These are phyloP conservation scores for Drosophila kokeensis DNA, from an alignment of 2,888 invertebrate species.

Conservation along the genomic window DNA sequence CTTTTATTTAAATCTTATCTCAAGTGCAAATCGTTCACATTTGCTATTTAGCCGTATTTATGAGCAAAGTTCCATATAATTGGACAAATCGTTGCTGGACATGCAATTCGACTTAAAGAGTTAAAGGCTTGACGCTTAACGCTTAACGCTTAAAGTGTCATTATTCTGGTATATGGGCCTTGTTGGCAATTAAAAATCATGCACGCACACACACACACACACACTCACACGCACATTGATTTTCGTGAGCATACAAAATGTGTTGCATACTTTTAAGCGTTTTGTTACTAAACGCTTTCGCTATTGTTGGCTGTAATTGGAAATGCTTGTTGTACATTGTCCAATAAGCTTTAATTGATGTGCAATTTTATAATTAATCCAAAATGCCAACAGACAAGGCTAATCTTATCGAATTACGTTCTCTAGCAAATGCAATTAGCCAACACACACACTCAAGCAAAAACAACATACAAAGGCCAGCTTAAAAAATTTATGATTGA, in stretches of 20 bases:
- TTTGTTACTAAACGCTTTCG: conserved; percentile 12
- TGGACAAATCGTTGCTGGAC: conserved; percentile 72
- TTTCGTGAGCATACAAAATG: background rate
- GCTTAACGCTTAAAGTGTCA: conserved; percentile 25
- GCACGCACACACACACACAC: conserved; percentile 34
- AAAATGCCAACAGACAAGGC: conserved; percentile 46
- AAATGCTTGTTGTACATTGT: conserved; percentile 38
- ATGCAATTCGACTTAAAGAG: conserved; percentile 54
- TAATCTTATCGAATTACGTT: conserved; percentile 62
- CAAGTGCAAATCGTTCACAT: conserved; percentile 66
- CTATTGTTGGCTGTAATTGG: background rate
- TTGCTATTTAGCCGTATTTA: conserved; percentile 62
- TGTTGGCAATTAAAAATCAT: conserved; percentile 55
- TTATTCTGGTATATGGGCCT: conserved; percentile 15
- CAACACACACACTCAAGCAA: conserved; percentile 8
- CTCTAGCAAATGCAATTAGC: conserved; percentile 66
- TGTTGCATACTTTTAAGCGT: conserved; percentile 34
- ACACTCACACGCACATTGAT: background rate
- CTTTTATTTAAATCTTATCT: conserved; percentile 59
- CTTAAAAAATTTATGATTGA: conserved; percentile 74
- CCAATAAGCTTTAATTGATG: conserved; percentile 68
- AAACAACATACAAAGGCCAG: conserved; percentile 36
- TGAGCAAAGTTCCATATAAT: conserved; percentile 64
- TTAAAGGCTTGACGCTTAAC: conserved; percentile 6
- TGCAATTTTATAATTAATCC: conserved; percentile 59